phyloP scores from a whole-genome alignment of 2,113 vertebrate species.

The Syngnathoides biaculeatus region DNA sequence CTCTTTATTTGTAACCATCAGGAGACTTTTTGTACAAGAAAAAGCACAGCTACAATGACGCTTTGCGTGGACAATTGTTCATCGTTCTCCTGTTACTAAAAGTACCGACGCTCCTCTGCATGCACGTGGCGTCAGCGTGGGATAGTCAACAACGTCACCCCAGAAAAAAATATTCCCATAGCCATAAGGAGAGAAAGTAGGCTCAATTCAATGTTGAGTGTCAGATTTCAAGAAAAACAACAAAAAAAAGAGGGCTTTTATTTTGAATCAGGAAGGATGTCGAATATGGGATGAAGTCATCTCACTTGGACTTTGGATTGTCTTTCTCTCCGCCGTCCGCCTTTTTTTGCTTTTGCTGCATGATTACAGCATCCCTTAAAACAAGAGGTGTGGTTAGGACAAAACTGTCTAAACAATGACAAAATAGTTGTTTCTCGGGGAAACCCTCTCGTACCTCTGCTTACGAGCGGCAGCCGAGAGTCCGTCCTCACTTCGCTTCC shows the following conservation, averaged over 20 bases:
- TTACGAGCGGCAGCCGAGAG: conserved; percentile 86
- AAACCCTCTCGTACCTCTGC: conserved; percentile 72
- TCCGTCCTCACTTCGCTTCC: conserved; percentile 82
- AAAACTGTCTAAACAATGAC: background rate
- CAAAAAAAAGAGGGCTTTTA: conserved; percentile 48
- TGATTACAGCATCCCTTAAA: conserved; percentile 89
- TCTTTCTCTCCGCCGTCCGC: conserved; percentile 63
- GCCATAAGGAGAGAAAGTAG: conserved; percentile 54
- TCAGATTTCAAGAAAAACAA: conserved; percentile 41
- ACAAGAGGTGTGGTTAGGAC: background rate
- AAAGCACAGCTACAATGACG: conserved; percentile 56
- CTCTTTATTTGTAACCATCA: conserved; percentile 71
- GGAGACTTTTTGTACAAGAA: conserved; percentile 69
- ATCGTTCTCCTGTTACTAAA: conserved; percentile 41
- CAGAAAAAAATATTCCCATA: conserved; percentile 55
- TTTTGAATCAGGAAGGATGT: conserved; percentile 55
- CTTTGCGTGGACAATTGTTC: conserved; percentile 50
- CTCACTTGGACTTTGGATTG: conserved; percentile 61
- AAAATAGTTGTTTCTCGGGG: background rate
- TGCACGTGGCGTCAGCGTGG: conserved; percentile 31
- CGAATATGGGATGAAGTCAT: background rate
- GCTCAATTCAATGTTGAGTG: conserved; percentile 55
- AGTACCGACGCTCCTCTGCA: conserved; percentile 44
- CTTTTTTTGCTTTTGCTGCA: conserved; percentile 94
- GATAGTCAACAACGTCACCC: conserved; percentile 45